Conservation (phyloP, 2,113 vertebrate species). For the Caranx melampygus region DNA sequence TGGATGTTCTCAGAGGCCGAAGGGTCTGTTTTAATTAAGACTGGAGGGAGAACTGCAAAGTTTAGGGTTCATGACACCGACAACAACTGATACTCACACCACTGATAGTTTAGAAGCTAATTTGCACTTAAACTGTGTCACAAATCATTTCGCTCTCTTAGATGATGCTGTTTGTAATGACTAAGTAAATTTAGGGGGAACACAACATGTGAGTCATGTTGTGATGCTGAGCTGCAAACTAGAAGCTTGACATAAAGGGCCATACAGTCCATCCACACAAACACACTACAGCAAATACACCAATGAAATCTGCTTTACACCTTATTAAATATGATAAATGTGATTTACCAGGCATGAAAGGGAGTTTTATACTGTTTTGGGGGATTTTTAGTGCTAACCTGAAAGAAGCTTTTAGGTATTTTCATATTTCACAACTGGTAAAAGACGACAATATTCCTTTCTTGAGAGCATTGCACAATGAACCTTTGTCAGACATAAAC, state of each 20-base stretch:
- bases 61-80: not conserved
- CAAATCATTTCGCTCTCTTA: slow-evolving; percentile 46
- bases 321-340: too few species aligned
- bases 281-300: not conserved
- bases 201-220: slow-evolving; percentile 1
- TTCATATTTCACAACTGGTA: not conserved
- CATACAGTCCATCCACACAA: not conserved
- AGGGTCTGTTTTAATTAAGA: slow-evolving; percentile 21
- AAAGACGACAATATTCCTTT: not conserved
- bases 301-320: too few species aligned
- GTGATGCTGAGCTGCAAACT: not conserved
- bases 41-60: not conserved
- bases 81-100: not conserved
- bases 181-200: not conserved
- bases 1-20: slow-evolving; percentile 3
- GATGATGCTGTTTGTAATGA: slow-evolving; percentile 10
- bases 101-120: slow-evolving; percentile 10
- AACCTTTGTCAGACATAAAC: slow-evolving; percentile 27
- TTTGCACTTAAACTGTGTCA: slow-evolving; percentile 30
- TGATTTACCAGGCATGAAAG: not conserved
- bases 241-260: not conserved
- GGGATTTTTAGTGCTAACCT: not conserved
- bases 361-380: not conserved
- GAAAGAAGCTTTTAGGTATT: not conserved
- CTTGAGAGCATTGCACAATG: not conserved